phyloP scores from a whole-genome alignment of 2,888 invertebrate genomes.

The Drosophila greeni region DNA sequence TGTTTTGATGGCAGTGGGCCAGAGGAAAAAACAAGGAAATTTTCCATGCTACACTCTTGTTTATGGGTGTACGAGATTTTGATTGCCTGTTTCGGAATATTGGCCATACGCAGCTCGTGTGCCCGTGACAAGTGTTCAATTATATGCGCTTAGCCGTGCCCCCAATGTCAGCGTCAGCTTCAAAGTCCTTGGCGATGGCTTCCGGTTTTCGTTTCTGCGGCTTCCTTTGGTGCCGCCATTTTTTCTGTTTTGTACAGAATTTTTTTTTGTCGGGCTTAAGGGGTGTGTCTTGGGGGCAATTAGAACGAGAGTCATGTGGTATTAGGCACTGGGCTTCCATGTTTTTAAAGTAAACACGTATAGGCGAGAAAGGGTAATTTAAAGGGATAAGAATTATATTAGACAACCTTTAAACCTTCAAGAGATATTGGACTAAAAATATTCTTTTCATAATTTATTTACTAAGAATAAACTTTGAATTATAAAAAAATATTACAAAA shows the following conservation, averaged over 20 bases:
- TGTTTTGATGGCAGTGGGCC: slow-evolving; percentile 19
- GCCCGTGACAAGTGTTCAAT: slow-evolving; percentile 37
- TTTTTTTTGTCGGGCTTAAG: not conserved
- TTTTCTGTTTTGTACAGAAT: not conserved
- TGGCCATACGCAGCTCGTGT: slow-evolving; percentile 24
- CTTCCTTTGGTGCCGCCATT: not conserved
- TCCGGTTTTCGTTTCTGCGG: slow-evolving; percentile 20
- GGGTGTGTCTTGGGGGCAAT: not conserved
- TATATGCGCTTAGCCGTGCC: slow-evolving; percentile 22
- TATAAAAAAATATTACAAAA: not conserved
- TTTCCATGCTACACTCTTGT: slow-evolving; percentile 3
- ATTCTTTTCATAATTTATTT: too few species aligned
- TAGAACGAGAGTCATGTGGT: not conserved
- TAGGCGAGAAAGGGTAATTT: too few species aligned
- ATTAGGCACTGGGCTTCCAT: not conserved
- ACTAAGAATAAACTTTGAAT: not conserved
- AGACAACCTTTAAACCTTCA: too few species aligned
- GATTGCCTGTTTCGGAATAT: slow-evolving; percentile 25
- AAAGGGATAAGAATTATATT: too few species aligned
- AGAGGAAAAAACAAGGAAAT: not conserved
- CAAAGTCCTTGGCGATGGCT: slow-evolving; percentile 30
- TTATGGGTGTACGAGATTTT: slow-evolving; percentile 6
- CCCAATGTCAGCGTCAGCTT: slow-evolving; percentile 9
- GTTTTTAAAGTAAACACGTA: not conserved
- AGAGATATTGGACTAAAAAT: too few species aligned